phyloP scores from a whole-genome alignment of 1,140 invertebrate genomes.

The Linepithema humile region DNA sequence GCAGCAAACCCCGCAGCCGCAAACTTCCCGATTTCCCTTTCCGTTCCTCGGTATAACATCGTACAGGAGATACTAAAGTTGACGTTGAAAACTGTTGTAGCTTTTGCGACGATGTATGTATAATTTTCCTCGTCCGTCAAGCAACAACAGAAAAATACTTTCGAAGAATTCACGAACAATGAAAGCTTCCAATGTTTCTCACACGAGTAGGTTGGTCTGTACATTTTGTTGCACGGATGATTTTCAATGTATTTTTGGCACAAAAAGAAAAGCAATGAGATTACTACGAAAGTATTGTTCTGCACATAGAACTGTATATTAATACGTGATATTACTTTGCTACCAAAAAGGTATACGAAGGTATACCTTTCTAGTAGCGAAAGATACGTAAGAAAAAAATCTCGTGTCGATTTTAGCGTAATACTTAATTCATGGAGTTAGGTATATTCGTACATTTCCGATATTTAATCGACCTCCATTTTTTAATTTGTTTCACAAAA shows the following conservation, averaged over 20 bases:
- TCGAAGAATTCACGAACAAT: slow-evolving; percentile 20
- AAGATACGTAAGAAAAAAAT: slow-evolving; percentile 33
- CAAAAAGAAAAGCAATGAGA: neutral
- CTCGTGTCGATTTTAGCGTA: slow-evolving; percentile 41
- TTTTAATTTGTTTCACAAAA: slow-evolving; percentile 42
- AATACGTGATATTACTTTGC: neutral
- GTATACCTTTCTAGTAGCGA: slow-evolving; percentile 25
- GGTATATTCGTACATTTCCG: slow-evolving; percentile 61
- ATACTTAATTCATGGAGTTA: slow-evolving; percentile 56
- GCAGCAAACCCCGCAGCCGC: slow-evolving; percentile 73
- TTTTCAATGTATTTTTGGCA: too few relatives aligned
- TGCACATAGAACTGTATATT: slow-evolving; percentile 34
- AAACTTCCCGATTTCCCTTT: slow-evolving; percentile 79
- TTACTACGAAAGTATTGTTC: slow-evolving; percentile 52
- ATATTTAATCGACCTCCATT: slow-evolving; percentile 63
- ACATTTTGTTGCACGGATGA: neutral
- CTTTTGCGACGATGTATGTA: slow-evolving; percentile 25
- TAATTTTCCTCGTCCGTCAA: slow-evolving; percentile 51
- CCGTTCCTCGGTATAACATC: slow-evolving; percentile 81
- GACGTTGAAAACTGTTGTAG: slow-evolving; percentile 32
- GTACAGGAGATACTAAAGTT: slow-evolving; percentile 79
- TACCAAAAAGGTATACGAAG: too few relatives aligned
- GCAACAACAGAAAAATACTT: slow-evolving; percentile 58
- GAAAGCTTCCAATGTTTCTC: neutral
- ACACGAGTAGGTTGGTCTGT: neutral